Evolutionary conservation across 2,888 invertebrate species (phyloP), one percentile per base, ranked within the genome.

Genomic region (Chrysolina oricalcia): DNA sequence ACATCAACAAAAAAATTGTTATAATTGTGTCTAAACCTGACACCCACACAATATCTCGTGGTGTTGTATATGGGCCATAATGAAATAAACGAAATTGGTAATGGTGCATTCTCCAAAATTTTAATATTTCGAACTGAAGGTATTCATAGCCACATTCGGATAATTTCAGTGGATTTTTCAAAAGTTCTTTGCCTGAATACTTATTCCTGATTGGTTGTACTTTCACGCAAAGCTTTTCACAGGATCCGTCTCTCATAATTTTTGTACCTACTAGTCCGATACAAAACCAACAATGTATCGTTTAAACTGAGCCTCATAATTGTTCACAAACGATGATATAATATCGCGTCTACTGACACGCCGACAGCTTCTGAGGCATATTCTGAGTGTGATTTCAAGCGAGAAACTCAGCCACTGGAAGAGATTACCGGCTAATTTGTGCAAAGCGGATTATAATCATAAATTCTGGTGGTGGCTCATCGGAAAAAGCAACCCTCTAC

Each of bases 391-490:
- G 83, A 84, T 75, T 80, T 80, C 83, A 85, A 79, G 85, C 85
- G 85, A 83, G 82, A 84, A 85, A 83, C 78, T 80, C 83, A 82
- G 81, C 83, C 83, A 84, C 85, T 82, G 83, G 83, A 81, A 83
- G 81, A 84, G 86, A 85, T 85, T 85, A 85, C 82, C 84, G 82
- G 79, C 83, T 86, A 85, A 86, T 86, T 85, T 85, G 85, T 86
- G 86, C 85, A 85, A 59, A 86, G 86, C 85, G 83, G 86, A 86
- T 86, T 86, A 86, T 79, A 74, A 73, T 75, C 81, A 78, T 83
- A 83, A 85, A 83, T 82, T 81, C 79, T 78, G 77, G 78, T 78
- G 79, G 77, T 76, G 76, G 80, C 79, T 81, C 81, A 65, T 56
- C 62, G 65, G 59, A 76, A 76, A 76, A 70, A 70, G 72, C 72